Evolutionary conservation across 2,888 invertebrate genomes (phyloP).

Genomic region (Harpalus rubripes): DNA sequence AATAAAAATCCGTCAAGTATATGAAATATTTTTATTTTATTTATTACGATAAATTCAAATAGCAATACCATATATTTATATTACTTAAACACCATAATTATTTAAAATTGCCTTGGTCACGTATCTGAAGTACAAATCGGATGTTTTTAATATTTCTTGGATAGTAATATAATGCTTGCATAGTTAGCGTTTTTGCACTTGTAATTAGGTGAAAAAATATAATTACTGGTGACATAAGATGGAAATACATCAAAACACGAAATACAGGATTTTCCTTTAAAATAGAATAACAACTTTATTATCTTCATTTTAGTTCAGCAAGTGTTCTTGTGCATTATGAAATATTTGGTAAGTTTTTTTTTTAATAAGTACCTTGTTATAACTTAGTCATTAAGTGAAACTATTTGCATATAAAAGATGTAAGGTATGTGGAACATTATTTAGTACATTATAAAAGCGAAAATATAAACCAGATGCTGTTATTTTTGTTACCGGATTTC

Average conservation of each 20-base stretch:
- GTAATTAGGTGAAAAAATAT: constrained; percentile 25
- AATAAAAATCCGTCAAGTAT: not conserved
- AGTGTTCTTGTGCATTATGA: not conserved
- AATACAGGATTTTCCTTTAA: constrained; percentile 18
- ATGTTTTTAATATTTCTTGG: constrained; percentile 7
- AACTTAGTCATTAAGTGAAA: too few relatives aligned
- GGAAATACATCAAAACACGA: constrained; percentile 21
- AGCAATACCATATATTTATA: not conserved
- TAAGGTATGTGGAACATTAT: too few relatives aligned
- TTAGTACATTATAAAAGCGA: too few relatives aligned
- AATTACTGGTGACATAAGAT: constrained; percentile 32
- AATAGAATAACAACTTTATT: not conserved
- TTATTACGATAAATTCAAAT: not conserved
- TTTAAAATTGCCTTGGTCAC: not conserved
- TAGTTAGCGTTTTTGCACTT: constrained; percentile 22
- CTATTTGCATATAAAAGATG: too few relatives aligned
- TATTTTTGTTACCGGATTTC: too few relatives aligned
- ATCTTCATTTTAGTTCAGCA: not conserved
- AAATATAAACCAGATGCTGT: too few relatives aligned
- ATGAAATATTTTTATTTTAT: not conserved
- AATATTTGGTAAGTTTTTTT: constrained; percentile 35
- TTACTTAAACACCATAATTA: not conserved
- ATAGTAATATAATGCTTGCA: constrained; percentile 11
- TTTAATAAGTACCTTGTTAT: not conserved
- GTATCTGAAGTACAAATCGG: constrained; percentile 16